Percentiles rank a stretch among this genome's conserved stretches.
These are phyloP conservation scores for Melanerpes formicivorus DNA, from an alignment of 2,113 vertebrate species.

Conservation along the genomic window DNA sequence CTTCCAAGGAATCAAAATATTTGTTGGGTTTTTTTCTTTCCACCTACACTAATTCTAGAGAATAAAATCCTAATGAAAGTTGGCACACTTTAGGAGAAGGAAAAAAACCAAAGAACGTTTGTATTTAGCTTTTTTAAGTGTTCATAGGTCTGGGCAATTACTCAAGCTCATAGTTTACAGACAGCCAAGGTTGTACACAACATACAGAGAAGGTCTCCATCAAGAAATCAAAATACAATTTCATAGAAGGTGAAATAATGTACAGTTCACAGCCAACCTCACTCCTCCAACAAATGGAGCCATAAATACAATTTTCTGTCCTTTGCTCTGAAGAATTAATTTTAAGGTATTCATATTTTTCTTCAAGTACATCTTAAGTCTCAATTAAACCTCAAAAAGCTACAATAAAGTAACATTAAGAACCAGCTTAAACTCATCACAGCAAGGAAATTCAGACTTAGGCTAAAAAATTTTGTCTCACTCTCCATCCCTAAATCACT, in stretches of 20 bases:
- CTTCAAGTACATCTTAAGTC: slow-evolving; percentile 72
- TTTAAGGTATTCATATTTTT: slow-evolving; percentile 74
- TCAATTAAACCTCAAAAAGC: slow-evolving; percentile 74
- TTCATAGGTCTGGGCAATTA: not conserved
- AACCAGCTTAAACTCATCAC: slow-evolving; percentile 64
- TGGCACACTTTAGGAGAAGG: not conserved
- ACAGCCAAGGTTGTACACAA: not conserved
- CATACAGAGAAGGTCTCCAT: not conserved
- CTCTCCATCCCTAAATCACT: slow-evolving; percentile 72
- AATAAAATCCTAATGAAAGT: slow-evolving; percentile 25
- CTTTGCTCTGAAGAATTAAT: slow-evolving; percentile 75
- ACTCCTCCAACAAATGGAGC: slow-evolving; percentile 66
- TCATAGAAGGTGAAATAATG: slow-evolving; percentile 56
- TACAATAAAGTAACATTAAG: slow-evolving; percentile 79
- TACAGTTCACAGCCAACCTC: slow-evolving; percentile 58
- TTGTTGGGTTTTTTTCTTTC: slow-evolving; percentile 21
- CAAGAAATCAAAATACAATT: slow-evolving; percentile 52
- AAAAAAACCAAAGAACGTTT: not conserved
- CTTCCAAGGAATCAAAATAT: slow-evolving; percentile 63
- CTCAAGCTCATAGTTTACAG: not conserved
- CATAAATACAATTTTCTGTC: slow-evolving; percentile 69
- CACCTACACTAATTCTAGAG: not conserved
- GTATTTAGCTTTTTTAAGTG: not conserved
- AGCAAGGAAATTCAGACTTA: slow-evolving; percentile 69
- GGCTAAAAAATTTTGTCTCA: slow-evolving; percentile 64